Evolutionary conservation across 2,113 vertebrate genomes (phyloP), one percentile per base, ranked within the genome.

Genomic region (Corythornis vintsioides): DNA sequence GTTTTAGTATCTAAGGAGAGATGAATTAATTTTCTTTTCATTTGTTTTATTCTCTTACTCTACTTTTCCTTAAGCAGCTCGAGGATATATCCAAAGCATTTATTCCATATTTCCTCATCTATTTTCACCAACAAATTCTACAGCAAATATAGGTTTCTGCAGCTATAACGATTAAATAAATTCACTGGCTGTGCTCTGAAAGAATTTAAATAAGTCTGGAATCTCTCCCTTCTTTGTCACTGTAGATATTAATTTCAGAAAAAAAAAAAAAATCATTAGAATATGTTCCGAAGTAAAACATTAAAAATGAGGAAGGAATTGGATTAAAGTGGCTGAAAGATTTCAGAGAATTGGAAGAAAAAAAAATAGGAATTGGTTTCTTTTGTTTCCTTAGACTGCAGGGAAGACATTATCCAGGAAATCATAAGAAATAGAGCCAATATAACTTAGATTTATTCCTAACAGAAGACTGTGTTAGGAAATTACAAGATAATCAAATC

Each of bases 401-500:
- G 81, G 66, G 89, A 83, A 92, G 71, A 87, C 61, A 83, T 92
- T 94, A 95, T 57, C 78, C 60, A 52, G 57, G 85, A 72, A 92
- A 91, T 79, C 67, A 22, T 91, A 80, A 92, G 86, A 93, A 89
- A 93, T 29, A 80, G 82, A 95, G 29, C 38, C 71, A 93, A 60
- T 92, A 90, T 90, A 88, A 92, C 53, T 53, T 83, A 61, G 93
- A 95, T 94, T 94, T 94, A 93, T 94, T 93, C 84, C 48, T 90
- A 92, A 70, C 82, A 88, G 75, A 92, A 91, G 56, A 43, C 87
- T 85, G 33, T 89, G 67, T 91, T 89, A 83, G 84, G 84, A 96
- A 95, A 93, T 95, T 89, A 91, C 56, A 86, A 85, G 89, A 89
- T 91, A 94, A 95, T 95, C 52, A 95, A 59, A 89, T 92, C 79